Evolutionary conservation across 1,140 invertebrate species (phyloP), one percentile per base, ranked within the genome.

Genomic region (Formica selysi): DNA sequence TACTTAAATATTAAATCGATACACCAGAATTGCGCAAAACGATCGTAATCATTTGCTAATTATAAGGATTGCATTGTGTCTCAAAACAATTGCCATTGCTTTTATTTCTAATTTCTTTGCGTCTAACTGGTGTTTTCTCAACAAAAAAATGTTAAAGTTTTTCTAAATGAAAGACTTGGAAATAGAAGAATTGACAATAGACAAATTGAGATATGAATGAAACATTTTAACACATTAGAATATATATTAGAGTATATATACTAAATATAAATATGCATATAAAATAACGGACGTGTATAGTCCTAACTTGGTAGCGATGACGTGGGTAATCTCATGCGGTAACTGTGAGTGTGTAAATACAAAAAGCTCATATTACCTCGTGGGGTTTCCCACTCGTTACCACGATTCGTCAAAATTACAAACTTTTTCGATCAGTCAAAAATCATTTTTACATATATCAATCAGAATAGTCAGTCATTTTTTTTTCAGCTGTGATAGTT

Each of bases 291-390:
- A 65, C 44, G 48, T 61, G 67, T 41, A 76, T 38, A 29, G 38
- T 85, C 0, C 61, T 78, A 87, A 87, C 86, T 92, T 93, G 95
- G 95, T 95, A 95, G 93, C 94, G 95, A 92, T 92, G 92, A 95
- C 95, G 94, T 94, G 93, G 93, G 91, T 97, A 98, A 98, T 98
- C 97, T 98, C 97, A 98, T 98, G 97, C 97, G 97, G 97, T 98
- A 98, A 98, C 97, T 98, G 97, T 98, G 97, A 98, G 97, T 94
- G 94, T 94, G 93, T 95, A 94, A 94, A 95, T 95, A 94, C 92
- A 87, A 92, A 92, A 91, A 92, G 95, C 97, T 97, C 97, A 97
- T 96, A 96, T 96, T 97, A 96, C 97, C 96, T 96, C 96, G 96
- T 97, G 97, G 96, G 97, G 96, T 97, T 97, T 96, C 96, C 94